phyloP scores from a whole-genome alignment of 1,140 invertebrate species.

The Drosophila tropicalis region DNA sequence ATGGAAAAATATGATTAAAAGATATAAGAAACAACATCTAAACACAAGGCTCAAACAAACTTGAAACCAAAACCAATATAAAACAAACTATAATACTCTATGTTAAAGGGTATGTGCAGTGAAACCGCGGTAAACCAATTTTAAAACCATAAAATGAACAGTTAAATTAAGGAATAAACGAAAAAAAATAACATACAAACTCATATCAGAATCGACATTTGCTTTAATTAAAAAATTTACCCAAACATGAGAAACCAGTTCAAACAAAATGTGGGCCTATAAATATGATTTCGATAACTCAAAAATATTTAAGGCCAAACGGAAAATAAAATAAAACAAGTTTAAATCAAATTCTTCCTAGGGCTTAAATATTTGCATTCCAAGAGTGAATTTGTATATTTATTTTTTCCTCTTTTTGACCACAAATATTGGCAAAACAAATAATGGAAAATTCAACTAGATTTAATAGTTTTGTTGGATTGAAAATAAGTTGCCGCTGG shows the following conservation, averaged over 20 bases:
- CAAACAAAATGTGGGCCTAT: neutral
- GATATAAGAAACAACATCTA: neutral
- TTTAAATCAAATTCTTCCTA: neutral
- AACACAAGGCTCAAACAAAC: no score
- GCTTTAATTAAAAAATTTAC: constrained; percentile 1
- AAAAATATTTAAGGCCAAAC: neutral
- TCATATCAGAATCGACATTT: neutral
- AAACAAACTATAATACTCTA: neutral
- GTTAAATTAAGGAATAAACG: constrained; percentile 10
- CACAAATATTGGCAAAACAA: no score
- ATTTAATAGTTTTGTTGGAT: no score
- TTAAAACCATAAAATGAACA: constrained; percentile 36
- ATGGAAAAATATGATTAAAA: neutral
- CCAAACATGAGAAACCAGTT: constrained; percentile 12
- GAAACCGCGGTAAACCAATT: constrained; percentile 28
- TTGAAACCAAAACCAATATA: no score
- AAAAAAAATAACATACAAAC: neutral
- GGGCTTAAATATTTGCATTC: neutral
- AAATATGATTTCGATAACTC: neutral
- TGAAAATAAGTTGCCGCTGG: no score
- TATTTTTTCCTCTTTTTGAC: neutral
- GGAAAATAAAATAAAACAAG: neutral
- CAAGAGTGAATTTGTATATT: neutral
- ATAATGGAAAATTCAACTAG: no score
- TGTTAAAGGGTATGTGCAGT: neutral